Base-by-base conservation (phyloP, 2,797 vertebrate genomes). In the Hybognathus amarus region DNA sequence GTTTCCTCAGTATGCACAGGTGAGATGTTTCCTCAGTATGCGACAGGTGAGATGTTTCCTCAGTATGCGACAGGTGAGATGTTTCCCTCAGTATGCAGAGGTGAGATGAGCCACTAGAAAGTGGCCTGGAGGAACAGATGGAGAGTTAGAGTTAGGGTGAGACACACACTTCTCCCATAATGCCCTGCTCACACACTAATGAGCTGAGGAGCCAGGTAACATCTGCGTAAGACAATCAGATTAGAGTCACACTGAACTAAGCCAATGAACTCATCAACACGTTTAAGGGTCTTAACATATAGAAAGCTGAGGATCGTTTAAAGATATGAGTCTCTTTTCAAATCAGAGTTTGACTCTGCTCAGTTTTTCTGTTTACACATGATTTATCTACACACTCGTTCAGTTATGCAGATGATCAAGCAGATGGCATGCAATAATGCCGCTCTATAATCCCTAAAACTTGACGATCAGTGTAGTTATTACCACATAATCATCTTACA, bases 61-160 rank as follows among this genome's bases (percentile, higher is more conserved):
- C 33, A 33, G 33, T 33, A 33, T 5, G 33, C 0, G 33, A 33
- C 33, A 36, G 33, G 40, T 10, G 9, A 40, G 2, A 1, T 2
- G 40, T 40, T 10, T 10, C 0, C 38, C 40, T 40, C 9, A 2
- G 24, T 45, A 4, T 74, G 20, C 24, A 59, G 47, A 59, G 36
- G 47, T 59, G 77, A 80, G 79, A 73, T 40, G 61, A 66, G 15
- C 30, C 5, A 15, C 59, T 91, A 85, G 91, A 92, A 92, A 93
- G 91, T 93, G 92, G 89, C 91, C 87, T 90, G 90, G 91, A 90
- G 85, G 87, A 89, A 87, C 90, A 91, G 92, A 91, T 89, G 91
- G 91, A 76, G 56, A 79, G 87, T 63, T 88, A 36, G 33, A 0
- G 33, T 36, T 36, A 36, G 33, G 5, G 5, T 36, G 33, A 92